These are phyloP conservation scores for Callospermophilus lateralis DNA, from an alignment of 2,113 vertebrate species.

Conservation along the genomic window DNA sequence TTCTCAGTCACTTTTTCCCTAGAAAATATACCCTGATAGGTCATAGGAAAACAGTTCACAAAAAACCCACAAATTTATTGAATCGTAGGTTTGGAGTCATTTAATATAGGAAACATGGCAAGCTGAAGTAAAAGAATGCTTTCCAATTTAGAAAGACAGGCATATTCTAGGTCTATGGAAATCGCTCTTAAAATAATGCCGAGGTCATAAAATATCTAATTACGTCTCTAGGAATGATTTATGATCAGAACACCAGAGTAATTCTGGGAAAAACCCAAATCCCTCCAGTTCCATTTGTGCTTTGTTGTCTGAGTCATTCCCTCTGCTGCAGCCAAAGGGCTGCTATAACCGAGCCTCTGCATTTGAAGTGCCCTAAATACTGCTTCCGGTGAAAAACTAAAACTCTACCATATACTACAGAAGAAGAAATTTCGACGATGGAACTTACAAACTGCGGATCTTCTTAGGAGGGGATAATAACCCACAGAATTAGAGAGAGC, in stretches of 20 bases:
- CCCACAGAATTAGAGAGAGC: not conserved
- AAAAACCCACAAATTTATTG: conserved; percentile 1
- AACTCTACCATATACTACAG: not conserved
- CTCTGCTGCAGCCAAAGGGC: not conserved
- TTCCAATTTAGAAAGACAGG: not conserved
- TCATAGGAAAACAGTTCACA: not conserved
- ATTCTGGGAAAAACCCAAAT: not conserved
- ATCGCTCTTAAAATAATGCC: not conserved
- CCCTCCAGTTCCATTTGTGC: not conserved
- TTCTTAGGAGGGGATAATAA: not conserved
- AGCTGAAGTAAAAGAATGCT: conserved; percentile 18
- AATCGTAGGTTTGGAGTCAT: not conserved
- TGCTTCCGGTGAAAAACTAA: not conserved
- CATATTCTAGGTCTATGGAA: conserved; percentile 19
- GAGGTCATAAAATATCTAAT: conserved; percentile 6
- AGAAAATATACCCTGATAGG: not conserved
- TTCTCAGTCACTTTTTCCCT: not conserved
- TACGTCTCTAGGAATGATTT: conserved; percentile 36
- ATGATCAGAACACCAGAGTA: not conserved
- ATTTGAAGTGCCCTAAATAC: not conserved
- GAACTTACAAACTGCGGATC: not conserved
- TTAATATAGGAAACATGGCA: conserved; percentile 25
- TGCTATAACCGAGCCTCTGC: conserved; percentile 6
- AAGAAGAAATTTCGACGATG: conserved; percentile 13
- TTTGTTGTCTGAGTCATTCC: not conserved